Base-by-base conservation (phyloP, 2,888 invertebrate genomes). In the Dynastes tityus region DNA sequence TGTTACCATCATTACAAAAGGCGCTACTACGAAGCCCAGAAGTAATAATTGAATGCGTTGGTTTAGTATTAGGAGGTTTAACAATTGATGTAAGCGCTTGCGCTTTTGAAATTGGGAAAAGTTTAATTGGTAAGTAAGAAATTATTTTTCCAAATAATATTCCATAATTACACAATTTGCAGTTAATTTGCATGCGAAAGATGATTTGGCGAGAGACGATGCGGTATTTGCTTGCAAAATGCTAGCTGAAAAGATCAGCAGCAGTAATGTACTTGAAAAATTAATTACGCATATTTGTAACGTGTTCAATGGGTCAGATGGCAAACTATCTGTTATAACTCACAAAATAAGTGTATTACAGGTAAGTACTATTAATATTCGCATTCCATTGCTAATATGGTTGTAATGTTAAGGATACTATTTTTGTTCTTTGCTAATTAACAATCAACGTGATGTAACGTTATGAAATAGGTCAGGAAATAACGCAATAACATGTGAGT, bases 11-110 rank as follows among this genome's bases (percentile, higher is more conserved):
- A 1, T 90, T 98, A 76, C 96, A 97, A 87, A 97, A 97, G 87
- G 94, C 97, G 27, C 95, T 98, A 93, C 90, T 99, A 40, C 90
- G 99, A 73, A 98, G 96, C 89, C 98, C 99, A 0, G 99, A 99
- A 91, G 93, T 97, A 75, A 95, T 96, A 80, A 91, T 98, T 27
- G 93, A 95, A 87, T 93, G 94, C 22, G 94, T 98, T 53, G 95
- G 95, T 0, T 91, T 93, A 68, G 93, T 97, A 79, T 88, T 98
- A 32, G 91, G 91, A 6, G 93, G 93, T 75, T 86, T 97, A 5
- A 91, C 92, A 76, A 88, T 97, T 3, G 95, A 96, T 86, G 90
- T 98, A 37, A 96, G 96, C 85, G 92, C 92, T 70, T 94, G 95
- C 87, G 94, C 94, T 5, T 88, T 91, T 58, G 95, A 95, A 83